These are phyloP conservation scores for Diachasmimorpha longicaudata DNA, from an alignment of 1,140 invertebrate genomes.

Conservation along the genomic window DNA sequence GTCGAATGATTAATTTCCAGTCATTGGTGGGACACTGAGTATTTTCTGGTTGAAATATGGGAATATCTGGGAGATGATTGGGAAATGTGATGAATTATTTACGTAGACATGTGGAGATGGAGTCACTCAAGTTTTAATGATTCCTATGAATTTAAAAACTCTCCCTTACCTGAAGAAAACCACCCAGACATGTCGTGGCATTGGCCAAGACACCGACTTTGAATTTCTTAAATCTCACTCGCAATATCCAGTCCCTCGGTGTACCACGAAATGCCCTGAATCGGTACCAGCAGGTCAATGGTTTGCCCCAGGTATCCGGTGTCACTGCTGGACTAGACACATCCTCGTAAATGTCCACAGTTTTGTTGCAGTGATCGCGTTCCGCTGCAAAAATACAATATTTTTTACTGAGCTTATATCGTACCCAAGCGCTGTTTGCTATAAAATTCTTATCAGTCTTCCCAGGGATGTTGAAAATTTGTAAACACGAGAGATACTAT, in stretches of 20 bases:
- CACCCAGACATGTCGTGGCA: slow-evolving; percentile 83
- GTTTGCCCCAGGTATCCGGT: slow-evolving; percentile 78
- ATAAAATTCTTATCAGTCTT: background rate
- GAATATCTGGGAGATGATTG: too few species aligned
- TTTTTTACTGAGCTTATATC: background rate
- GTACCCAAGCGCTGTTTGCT: background rate
- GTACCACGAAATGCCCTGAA: slow-evolving; percentile 83
- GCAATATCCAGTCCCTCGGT: slow-evolving; percentile 85
- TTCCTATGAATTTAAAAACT: background rate
- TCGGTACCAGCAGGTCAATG: slow-evolving; percentile 86
- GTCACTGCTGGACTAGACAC: slow-evolving; percentile 85
- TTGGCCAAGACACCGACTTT: slow-evolving; percentile 87
- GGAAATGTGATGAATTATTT: too few species aligned
- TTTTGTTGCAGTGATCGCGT: slow-evolving; percentile 88
- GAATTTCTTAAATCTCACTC: slow-evolving; percentile 90
- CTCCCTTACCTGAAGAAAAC: slow-evolving; percentile 79
- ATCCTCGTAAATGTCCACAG: slow-evolving; percentile 90
- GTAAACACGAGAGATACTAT: background rate
- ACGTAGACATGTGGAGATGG: too few species aligned
- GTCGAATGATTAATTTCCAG: too few species aligned
- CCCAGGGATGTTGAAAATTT: background rate
- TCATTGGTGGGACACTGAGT: too few species aligned
- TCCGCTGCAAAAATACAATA: slow-evolving; percentile 63
- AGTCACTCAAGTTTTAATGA: too few species aligned
- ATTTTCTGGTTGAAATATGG: too few species aligned